phyloP scores from a whole-genome alignment of 2,888 invertebrate species.

The Thymelicus acteon region DNA sequence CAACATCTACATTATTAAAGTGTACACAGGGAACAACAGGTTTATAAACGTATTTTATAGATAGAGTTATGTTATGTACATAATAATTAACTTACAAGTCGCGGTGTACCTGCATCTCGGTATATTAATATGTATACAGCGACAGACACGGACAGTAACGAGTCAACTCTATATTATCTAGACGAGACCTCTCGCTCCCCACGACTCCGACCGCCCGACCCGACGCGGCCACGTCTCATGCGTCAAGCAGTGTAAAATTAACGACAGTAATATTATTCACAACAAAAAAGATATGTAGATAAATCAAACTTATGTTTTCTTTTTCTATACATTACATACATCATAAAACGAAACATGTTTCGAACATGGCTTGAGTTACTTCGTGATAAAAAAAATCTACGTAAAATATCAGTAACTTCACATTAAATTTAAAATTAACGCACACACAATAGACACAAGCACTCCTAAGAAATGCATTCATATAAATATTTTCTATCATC shows the following conservation, averaged over 20 bases:
- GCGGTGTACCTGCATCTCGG: slow-evolving; percentile 34
- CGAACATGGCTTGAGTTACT: no score
- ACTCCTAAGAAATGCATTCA: no score
- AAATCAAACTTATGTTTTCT: no score
- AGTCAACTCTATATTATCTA: slow-evolving; percentile 29
- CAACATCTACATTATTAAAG: slow-evolving; percentile 66
- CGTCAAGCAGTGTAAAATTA: no score
- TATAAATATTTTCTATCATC: no score
- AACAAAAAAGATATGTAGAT: no score
- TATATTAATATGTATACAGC: slow-evolving; percentile 33
- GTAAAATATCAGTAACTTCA: background rate
- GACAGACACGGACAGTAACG: slow-evolving; percentile 28
- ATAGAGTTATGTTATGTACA: slow-evolving; percentile 50
- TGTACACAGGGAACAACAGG: slow-evolving; percentile 71
- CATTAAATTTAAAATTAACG: slow-evolving; percentile 1
- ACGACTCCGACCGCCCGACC: slow-evolving; percentile 8
- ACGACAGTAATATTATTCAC: no score
- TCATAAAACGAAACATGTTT: no score
- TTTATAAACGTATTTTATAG: slow-evolving; percentile 60
- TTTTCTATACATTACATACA: background rate
- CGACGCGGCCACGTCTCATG: background rate
- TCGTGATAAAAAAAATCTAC: no score
- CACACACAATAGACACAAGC: background rate
- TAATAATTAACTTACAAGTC: slow-evolving; percentile 35
- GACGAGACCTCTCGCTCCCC: background rate